Evolutionary conservation across 2,888 invertebrate genomes (phyloP), one percentile per base, ranked within the genome.

Genomic region (Malachius bipustulatus): DNA sequence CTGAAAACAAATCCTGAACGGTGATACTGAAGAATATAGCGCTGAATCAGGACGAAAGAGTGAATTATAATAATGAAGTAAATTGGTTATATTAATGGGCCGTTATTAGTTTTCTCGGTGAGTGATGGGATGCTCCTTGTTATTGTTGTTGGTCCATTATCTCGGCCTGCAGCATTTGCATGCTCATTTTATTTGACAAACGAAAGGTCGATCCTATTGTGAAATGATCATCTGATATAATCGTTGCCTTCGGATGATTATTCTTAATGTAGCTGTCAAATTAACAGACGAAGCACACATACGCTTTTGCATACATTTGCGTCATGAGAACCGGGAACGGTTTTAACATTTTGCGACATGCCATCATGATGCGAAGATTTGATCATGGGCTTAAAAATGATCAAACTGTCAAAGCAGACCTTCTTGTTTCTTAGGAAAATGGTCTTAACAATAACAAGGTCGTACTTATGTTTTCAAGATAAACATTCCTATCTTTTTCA

Each of bases 11-110:
- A 40, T 40, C 32, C 15, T 41, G 37, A 24, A 30, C 26, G n/a
- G n/a, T 30, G 24, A 35, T 36, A 35, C 28, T 37, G 30, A 30
- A 33, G 35, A 34, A 16, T 41, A 12, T 15, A 37, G 42, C 34
- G 30, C 14, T 24, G 26, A 30, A 12, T 19, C 28, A 32, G 31
- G 37, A 41, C 48, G 43, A 47, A 54, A 51, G 53, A 56, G 56
- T 57, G 60, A 60, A 60, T 60, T 60, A 62, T 58, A 56, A 60
- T 60, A 62, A 61, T 62, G 60, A 57, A 61, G 59, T 60, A 62
- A 62, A 62, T 62, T 62, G 60, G 52, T 50, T 51, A 50, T 55
- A 60, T 60, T 62, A 62, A 62, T 59, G 59, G 55, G 51, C 57
- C 57, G 52, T 60, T 60, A 60, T 60, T 60, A 59, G 59, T 57